Evolutionary conservation across 2,888 invertebrate genomes (phyloP).

Genomic region (Onthophagus sagittarius): DNA sequence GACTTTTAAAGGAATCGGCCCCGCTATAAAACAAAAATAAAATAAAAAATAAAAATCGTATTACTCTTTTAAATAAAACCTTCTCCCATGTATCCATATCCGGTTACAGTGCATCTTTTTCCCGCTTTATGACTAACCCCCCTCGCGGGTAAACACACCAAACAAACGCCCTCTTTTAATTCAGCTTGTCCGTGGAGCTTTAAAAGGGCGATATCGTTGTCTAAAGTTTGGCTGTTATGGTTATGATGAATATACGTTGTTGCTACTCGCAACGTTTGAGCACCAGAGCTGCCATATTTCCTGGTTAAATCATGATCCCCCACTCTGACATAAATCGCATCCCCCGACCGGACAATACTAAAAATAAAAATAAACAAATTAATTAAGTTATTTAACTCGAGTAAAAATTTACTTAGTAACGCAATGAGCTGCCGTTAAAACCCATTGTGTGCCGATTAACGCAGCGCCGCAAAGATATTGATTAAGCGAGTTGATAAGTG

Average conservation of each 20-base stretch:
- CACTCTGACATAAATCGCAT: conserved; percentile 88
- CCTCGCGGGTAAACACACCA: conserved; percentile 84
- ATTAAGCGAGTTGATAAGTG: conserved; percentile 87
- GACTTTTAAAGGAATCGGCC: conserved; percentile 85
- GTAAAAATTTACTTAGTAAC: conserved; percentile 77
- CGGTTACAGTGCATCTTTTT: conserved; percentile 88
- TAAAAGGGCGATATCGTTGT: conserved; percentile 89
- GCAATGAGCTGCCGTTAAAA: conserved; percentile 89
- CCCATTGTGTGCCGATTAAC: conserved; percentile 91
- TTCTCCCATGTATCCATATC: conserved; percentile 94
- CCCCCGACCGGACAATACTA: conserved; percentile 90
- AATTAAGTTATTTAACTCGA: neutral
- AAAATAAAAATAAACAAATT: too few species aligned
- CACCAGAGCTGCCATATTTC: conserved; percentile 87
- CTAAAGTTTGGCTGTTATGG: conserved; percentile 90
- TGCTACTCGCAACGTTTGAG: conserved; percentile 84
- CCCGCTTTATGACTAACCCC: conserved; percentile 87
- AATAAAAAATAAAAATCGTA: conserved; percentile 10
- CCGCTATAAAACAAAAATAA: conserved; percentile 55
- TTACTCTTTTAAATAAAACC: conserved; percentile 50
- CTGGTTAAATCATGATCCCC: conserved; percentile 89
- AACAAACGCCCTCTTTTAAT: conserved; percentile 77
- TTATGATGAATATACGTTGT: conserved; percentile 95
- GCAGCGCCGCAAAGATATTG: conserved; percentile 93
- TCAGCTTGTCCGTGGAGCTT: conserved; percentile 87